Evolutionary conservation across 2,797 vertebrate genomes (phyloP).

Genomic region (Cetoscarus ocellatus): DNA sequence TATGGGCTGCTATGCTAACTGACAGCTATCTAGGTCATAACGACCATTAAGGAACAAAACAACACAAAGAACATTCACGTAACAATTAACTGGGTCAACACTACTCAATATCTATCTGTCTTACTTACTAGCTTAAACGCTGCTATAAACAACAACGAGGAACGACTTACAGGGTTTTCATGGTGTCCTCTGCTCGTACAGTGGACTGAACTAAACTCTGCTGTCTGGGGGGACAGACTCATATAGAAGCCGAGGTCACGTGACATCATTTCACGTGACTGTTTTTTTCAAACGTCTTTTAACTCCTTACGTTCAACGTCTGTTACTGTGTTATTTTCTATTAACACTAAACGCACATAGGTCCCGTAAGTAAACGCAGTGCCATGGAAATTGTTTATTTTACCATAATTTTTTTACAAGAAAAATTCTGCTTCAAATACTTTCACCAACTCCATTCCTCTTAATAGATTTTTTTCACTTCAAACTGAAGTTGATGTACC

Average conservation of each 20-base stretch:
- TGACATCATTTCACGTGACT: slow-evolving; percentile 61
- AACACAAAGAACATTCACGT: not conserved
- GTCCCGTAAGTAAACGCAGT: no score
- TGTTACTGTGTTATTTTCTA: no score
- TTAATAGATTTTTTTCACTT: no score
- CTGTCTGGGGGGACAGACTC: not conserved
- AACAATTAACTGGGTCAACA: no score
- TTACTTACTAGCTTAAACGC: not conserved
- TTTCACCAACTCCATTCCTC: no score
- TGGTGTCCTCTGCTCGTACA: slow-evolving; percentile 40
- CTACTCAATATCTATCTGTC: fast-evolving
- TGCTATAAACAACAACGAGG: not conserved
- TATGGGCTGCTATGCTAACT: slow-evolving; percentile 28
- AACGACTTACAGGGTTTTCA: slow-evolving; percentile 73
- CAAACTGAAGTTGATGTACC: no score
- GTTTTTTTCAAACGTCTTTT: not conserved
- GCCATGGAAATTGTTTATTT: no score
- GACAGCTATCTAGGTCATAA: slow-evolving; percentile 44
- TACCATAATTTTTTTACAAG: no score
- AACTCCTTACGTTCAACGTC: no score
- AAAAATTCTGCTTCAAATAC: no score
- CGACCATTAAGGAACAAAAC: not conserved
- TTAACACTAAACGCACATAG: no score
- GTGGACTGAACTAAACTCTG: not conserved
- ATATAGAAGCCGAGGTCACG: slow-evolving; percentile 43